Conservation (phyloP, 1,140 invertebrate species). For the Macrocentrus cingulum region DNA sequence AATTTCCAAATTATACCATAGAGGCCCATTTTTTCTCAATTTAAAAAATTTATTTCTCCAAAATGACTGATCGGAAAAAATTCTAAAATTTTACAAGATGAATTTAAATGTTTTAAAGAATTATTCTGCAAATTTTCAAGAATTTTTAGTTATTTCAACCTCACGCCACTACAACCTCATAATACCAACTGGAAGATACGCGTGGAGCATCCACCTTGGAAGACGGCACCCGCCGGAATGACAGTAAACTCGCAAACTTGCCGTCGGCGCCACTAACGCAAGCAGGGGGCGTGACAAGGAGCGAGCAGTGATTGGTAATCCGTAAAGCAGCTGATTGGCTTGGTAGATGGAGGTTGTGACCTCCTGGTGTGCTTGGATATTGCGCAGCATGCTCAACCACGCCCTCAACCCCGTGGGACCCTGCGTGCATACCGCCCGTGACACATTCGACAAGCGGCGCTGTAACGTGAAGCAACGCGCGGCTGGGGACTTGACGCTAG, state of each 20-base stretch:
- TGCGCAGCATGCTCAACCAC: conserved; percentile 38
- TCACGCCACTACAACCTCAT: too few relatives aligned
- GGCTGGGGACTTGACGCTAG: conserved; percentile 51
- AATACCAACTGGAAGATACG: not conserved
- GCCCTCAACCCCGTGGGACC: conserved; percentile 52
- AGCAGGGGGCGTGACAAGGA: conserved; percentile 14
- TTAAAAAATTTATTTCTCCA: too few relatives aligned
- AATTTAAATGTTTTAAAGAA: too few relatives aligned
- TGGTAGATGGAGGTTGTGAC: conserved; percentile 5
- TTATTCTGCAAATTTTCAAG: too few relatives aligned
- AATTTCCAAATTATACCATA: too few relatives aligned
- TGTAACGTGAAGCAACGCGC: conserved; percentile 60
- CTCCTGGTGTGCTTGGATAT: not conserved
- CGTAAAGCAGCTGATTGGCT: conserved; percentile 13
- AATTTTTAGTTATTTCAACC: too few relatives aligned
- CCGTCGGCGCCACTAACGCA: conserved; percentile 49
- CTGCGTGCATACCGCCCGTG: conserved; percentile 53
- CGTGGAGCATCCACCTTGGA: conserved; percentile 16
- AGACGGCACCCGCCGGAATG: conserved; percentile 46
- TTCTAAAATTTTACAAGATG: too few relatives aligned
- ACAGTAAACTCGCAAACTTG: conserved; percentile 34
- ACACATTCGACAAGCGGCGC: conserved; percentile 61
- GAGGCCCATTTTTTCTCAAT: too few relatives aligned
- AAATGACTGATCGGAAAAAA: too few relatives aligned
- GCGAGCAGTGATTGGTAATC: conserved; percentile 16